Evolutionary conservation across 1,140 invertebrate genomes (phyloP), one percentile per base, ranked within the genome.

Genomic region (Zaprionus kolodkinae): DNA sequence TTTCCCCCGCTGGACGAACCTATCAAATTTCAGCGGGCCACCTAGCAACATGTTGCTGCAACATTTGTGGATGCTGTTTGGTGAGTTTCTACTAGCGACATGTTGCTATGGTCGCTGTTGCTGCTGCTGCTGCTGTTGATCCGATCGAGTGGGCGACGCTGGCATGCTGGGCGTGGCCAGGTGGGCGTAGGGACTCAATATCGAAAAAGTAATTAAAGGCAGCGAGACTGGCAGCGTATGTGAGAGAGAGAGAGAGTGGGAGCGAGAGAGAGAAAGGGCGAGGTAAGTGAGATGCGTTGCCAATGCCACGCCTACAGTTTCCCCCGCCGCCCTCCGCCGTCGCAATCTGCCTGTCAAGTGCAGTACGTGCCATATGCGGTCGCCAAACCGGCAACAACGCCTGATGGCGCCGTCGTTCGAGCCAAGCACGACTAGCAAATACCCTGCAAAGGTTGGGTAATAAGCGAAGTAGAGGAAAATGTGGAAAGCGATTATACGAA

Each of bases 171-270:
- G 81, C 78, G 81, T 85, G 78, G 54, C 38, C 83, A 87, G 67
- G 76, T 87, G 64, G 84, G 73, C 77, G 65, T 63, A 36, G 21
- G 36, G 27, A n/a, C 21, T 50, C 56, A 50, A 82, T 87, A 87
- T 83, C 70, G 84, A 87, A 87, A 86, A 87, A 87, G 84, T 87
- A 87, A 87, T 87, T 87, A 87, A 87, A 87, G 83, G 76, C 73
- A 71, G 70, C 63, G 66, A 79, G 66, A 79, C 40, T 60, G 70
- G 67, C 9, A 30, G 25, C 25, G 25, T 2, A 4, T 4, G 25
- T 6, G 6, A 25, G 45, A 21, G 10, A 12, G 17, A 5, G 45
- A 15, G 9, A 43, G n/a, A 43, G 40, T 6, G 13, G 6, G 35
- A 68, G 54, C 72, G 45, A 21, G 15, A 12, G 3, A 48, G 7